These are phyloP conservation scores for Dasysyrphus albostriatus DNA, from an alignment of 2,888 invertebrate genomes.

Conservation along the genomic window DNA sequence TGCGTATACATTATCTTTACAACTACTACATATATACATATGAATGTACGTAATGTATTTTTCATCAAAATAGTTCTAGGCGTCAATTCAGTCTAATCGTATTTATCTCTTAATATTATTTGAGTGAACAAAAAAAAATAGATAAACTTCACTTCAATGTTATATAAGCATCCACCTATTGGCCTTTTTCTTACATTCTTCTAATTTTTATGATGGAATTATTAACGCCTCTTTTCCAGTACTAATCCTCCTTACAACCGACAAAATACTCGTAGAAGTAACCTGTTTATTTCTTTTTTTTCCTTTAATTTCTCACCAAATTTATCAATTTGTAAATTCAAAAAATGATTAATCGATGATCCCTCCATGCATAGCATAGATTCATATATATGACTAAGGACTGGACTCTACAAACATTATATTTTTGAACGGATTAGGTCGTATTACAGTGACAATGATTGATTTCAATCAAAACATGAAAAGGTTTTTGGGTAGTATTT, in stretches of 20 bases:
- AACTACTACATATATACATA: background rate
- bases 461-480: slow-evolving; percentile 19
- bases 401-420: background rate
- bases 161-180: background rate
- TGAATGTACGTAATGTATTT: background rate
- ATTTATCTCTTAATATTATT: background rate
- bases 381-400: background rate
- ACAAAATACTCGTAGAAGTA: background rate
- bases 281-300: background rate
- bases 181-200: background rate
- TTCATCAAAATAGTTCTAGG: background rate
- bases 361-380: background rate
- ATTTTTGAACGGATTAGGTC: slow-evolving; percentile 39
- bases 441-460: slow-evolving; percentile 32
- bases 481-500: background rate
- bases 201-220: slow-evolving; percentile 4
- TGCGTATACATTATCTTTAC: background rate
- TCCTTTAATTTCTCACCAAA: slow-evolving; percentile 5
- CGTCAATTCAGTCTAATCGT: background rate
- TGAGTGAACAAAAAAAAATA: background rate
- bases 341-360: slow-evolving; percentile 27
- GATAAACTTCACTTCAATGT: background rate
- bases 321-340: slow-evolving; percentile 4
- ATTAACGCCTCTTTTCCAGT: slow-evolving; percentile 3
- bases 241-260: slow-evolving; percentile 3